Percentiles rank a stretch among this genome's conserved stretches.
Conservation (phyloP, 1,140 invertebrate genomes). For the Laupala kohalensis region DNA sequence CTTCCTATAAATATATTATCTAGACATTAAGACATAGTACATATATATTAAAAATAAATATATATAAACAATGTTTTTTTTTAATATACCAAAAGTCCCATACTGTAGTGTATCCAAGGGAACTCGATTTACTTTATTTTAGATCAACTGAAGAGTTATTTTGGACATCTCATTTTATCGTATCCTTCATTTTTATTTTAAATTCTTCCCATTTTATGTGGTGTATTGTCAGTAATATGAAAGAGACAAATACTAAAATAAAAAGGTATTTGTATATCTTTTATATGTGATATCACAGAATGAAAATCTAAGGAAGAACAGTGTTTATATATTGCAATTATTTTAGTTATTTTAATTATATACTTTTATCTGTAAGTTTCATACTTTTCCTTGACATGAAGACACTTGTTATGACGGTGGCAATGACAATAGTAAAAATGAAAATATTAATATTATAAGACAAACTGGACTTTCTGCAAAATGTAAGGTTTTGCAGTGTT, state of each 20-base stretch:
- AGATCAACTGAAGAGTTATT: neutral
- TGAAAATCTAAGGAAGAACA: neutral
- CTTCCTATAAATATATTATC: neutral
- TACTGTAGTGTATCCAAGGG: neutral
- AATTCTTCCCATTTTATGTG: neutral
- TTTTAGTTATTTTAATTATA: neutral
- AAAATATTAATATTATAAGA: neutral
- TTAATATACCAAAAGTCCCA: neutral
- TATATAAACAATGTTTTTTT: neutral
- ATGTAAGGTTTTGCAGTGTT: neutral
- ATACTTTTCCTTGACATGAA: neutral
- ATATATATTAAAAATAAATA: neutral
- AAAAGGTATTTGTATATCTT: neutral
- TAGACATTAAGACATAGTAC: neutral
- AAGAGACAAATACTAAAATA: neutral
- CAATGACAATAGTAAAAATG: neutral
- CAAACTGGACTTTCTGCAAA: neutral
- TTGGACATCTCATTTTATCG: neutral
- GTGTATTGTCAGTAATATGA: neutral
- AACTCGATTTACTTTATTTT: neutral
- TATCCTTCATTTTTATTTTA: neutral
- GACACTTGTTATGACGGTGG: neutral
- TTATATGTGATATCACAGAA: neutral
- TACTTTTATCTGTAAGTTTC: neutral
- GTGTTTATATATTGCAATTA: neutral